Evolutionary conservation across 2,888 invertebrate species (phyloP).

Genomic region (Cataglyphis livida): DNA sequence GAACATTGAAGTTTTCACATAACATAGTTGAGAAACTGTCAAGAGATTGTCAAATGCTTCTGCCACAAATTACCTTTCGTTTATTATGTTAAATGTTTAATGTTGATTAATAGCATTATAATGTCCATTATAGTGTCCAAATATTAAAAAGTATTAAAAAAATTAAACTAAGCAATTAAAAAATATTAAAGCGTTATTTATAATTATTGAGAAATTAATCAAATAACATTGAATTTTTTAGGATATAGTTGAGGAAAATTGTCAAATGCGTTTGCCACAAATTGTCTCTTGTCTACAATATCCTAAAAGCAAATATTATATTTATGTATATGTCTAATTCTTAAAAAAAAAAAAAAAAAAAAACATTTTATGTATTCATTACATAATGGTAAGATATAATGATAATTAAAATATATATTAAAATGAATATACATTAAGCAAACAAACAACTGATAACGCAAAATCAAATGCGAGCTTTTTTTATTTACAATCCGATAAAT

Average conservation of each 20-base stretch:
- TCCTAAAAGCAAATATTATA: not conserved
- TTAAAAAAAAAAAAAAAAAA: not conserved
- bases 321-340: not conserved
- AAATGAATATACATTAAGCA: not conserved
- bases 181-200: not conserved
- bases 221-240: not conserved
- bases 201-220: not conserved
- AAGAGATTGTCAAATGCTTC: not conserved
- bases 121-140: not conserved
- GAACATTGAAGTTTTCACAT: not conserved
- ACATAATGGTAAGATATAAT: too few relatives aligned
- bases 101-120: not conserved
- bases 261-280: not conserved
- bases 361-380: too few relatives aligned
- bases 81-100: too few relatives aligned
- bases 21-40: not conserved
- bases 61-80: not conserved
- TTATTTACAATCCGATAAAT: not conserved
- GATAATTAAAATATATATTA: not conserved
- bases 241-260: not conserved
- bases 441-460: not conserved
- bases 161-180: constrained; percentile 8
- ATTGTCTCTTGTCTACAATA: not conserved
- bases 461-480: not conserved
- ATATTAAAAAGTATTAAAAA: not conserved